These are phyloP conservation scores for Coenobita brevimanus DNA, from an alignment of 1,140 invertebrate genomes.

Conservation along the genomic window DNA sequence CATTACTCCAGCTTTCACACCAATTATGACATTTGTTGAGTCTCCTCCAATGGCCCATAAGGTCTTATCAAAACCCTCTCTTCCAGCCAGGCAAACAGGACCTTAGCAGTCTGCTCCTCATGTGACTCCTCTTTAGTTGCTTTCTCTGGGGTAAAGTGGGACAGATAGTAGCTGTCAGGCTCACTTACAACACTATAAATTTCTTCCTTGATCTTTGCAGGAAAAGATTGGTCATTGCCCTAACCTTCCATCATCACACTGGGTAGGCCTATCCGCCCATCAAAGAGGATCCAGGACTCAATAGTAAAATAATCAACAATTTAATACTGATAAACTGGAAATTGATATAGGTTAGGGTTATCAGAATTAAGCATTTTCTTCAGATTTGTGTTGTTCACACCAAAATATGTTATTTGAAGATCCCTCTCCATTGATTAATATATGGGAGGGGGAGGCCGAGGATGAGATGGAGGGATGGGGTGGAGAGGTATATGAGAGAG, in stretches of 20 bases:
- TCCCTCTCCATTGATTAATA: not conserved
- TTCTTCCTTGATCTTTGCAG: conserved; percentile 7
- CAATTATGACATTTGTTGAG: conserved; percentile 38
- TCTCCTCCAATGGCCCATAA: conserved; percentile 48
- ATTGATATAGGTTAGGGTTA: no score
- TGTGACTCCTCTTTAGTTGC: not conserved
- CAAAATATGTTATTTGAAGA: no score
- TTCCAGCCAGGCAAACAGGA: conserved; percentile 1
- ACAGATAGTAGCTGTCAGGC: conserved; percentile 2
- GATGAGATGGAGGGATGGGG: no score
- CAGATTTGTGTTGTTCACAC: no score
- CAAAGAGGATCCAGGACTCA: conserved; percentile 12
- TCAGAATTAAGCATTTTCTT: no score
- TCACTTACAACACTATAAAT: conserved; percentile 1
- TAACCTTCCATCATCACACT: conserved; percentile 10
- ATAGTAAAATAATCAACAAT: no score
- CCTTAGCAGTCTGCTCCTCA: not conserved
- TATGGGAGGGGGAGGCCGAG: no score
- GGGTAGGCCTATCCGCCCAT: not conserved
- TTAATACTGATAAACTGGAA: no score
- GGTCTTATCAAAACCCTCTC: conserved; percentile 38
- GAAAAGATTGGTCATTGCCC: conserved; percentile 4
- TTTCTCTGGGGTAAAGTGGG: conserved; percentile 27
- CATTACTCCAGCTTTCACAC: conserved; percentile 42
- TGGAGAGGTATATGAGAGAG: no score